These are phyloP conservation scores for Lycocerus yunnanus DNA, from an alignment of 2,888 invertebrate species.

Conservation along the genomic window DNA sequence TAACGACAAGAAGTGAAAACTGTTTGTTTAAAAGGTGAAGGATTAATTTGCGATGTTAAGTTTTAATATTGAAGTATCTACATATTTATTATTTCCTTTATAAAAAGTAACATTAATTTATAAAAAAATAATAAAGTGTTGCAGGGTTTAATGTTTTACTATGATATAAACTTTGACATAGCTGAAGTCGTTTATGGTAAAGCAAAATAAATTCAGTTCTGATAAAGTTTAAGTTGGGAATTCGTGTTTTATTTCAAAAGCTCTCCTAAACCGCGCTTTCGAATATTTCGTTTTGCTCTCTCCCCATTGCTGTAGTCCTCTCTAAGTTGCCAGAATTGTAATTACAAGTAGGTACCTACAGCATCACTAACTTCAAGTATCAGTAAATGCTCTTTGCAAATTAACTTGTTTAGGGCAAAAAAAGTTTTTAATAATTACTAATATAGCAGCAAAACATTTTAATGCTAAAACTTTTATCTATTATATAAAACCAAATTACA, in stretches of 20 bases:
- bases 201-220: constrained; percentile 12
- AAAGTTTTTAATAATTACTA: background rate
- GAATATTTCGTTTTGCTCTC: constrained; percentile 22
- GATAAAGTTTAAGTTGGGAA: constrained; percentile 19
- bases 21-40: too few relatives aligned
- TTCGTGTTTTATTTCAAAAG: constrained; percentile 24
- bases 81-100: too few relatives aligned
- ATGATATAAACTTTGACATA: constrained; percentile 10
- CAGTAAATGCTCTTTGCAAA: constrained; percentile 5
- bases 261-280: constrained; percentile 23
- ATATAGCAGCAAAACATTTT: background rate
- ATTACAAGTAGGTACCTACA: constrained; percentile 12
- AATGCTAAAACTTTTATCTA: background rate
- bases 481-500: background rate
- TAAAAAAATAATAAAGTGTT: background rate
- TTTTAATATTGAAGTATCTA: too few relatives aligned
- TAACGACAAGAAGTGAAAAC: too few relatives aligned
- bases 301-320: constrained; percentile 3
- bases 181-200: background rate
- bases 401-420: background rate
- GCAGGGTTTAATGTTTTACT: constrained; percentile 7
- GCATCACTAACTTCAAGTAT: constrained; percentile 15
- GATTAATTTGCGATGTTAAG: too few relatives aligned
- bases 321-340: constrained; percentile 24
- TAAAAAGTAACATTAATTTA: background rate